phyloP scores from a whole-genome alignment of 2,797 vertebrate genomes.

The Neostethus bicornis region DNA sequence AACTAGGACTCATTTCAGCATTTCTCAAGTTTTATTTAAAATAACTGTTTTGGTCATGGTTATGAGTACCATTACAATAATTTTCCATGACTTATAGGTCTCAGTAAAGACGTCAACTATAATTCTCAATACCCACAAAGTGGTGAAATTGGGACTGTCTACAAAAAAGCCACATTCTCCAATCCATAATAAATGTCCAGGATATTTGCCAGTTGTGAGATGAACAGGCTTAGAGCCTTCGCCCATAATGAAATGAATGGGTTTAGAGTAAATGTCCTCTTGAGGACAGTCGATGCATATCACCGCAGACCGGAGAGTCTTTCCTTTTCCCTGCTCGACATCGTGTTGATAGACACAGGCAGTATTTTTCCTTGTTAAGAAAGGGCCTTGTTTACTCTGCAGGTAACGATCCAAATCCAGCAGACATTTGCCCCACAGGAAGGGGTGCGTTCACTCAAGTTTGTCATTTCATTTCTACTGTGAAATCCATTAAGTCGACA shows the following conservation, averaged over 20 bases:
- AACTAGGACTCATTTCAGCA: background rate
- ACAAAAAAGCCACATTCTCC: slow-evolving; percentile 14
- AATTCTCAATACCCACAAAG: slow-evolving; percentile 1
- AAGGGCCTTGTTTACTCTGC: slow-evolving; percentile 79
- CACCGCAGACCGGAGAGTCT: slow-evolving; percentile 65
- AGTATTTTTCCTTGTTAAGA: slow-evolving; percentile 81
- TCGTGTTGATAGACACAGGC: slow-evolving; percentile 76
- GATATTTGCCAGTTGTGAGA: slow-evolving; percentile 46
- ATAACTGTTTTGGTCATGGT: background rate
- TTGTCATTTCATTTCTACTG: slow-evolving; percentile 83
- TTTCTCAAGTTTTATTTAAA: background rate
- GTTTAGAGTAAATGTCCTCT: slow-evolving; percentile 70
- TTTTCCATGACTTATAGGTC: background rate
- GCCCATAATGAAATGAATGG: slow-evolving; percentile 66
- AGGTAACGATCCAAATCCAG: slow-evolving; percentile 82
- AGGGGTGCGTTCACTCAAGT: slow-evolving; percentile 79
- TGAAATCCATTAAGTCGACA: slow-evolving; percentile 82
- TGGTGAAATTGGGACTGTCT: slow-evolving; percentile 22
- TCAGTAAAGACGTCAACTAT: slow-evolving; percentile 18
- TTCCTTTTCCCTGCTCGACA: slow-evolving; percentile 58
- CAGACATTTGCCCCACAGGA: slow-evolving; percentile 82
- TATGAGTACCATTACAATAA: background rate
- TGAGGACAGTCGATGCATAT: slow-evolving; percentile 75
- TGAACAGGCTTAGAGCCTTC: slow-evolving; percentile 37
- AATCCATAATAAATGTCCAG: slow-evolving; percentile 51